These are phyloP conservation scores for Pachypsylla venusta DNA, from an alignment of 1,140 invertebrate genomes.

Conservation along the genomic window DNA sequence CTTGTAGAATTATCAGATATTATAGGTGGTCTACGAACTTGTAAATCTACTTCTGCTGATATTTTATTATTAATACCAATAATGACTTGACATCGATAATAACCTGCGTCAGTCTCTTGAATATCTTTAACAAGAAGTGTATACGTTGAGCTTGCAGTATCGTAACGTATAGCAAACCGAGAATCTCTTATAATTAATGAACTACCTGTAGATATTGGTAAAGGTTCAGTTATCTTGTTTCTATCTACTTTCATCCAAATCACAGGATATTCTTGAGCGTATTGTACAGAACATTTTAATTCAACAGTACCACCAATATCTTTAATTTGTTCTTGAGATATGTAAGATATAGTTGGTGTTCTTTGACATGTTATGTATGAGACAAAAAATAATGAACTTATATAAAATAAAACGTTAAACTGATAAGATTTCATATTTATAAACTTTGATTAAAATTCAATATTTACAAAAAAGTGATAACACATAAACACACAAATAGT, in stretches of 20 bases:
- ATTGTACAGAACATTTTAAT: slow-evolving; percentile 76
- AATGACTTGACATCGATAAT: slow-evolving; percentile 72
- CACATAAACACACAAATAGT: no score
- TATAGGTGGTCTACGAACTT: slow-evolving; percentile 69
- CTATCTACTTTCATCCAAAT: slow-evolving; percentile 60
- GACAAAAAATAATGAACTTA: no score
- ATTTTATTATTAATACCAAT: slow-evolving; percentile 54
- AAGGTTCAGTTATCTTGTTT: slow-evolving; percentile 36
- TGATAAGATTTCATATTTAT: no score
- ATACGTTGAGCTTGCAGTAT: slow-evolving; percentile 60
- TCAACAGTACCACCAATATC: slow-evolving; percentile 80
- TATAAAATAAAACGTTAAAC: no score
- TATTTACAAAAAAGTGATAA: no score
- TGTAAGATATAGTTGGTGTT: slow-evolving; percentile 79
- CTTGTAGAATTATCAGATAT: slow-evolving; percentile 86
- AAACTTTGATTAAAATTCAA: no score
- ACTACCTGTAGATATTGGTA: slow-evolving; percentile 63
- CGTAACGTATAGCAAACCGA: slow-evolving; percentile 67
- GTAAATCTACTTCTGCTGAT: slow-evolving; percentile 64
- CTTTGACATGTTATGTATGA: no score
- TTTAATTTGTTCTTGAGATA: slow-evolving; percentile 78
- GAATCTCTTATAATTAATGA: slow-evolving; percentile 71
- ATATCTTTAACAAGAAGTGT: slow-evolving; percentile 80
- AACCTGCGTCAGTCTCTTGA: slow-evolving; percentile 82
- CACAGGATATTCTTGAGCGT: slow-evolving; percentile 68